Evolutionary conservation across 2,888 invertebrate species (phyloP).

Genomic region (Calliphora vomitoria): DNA sequence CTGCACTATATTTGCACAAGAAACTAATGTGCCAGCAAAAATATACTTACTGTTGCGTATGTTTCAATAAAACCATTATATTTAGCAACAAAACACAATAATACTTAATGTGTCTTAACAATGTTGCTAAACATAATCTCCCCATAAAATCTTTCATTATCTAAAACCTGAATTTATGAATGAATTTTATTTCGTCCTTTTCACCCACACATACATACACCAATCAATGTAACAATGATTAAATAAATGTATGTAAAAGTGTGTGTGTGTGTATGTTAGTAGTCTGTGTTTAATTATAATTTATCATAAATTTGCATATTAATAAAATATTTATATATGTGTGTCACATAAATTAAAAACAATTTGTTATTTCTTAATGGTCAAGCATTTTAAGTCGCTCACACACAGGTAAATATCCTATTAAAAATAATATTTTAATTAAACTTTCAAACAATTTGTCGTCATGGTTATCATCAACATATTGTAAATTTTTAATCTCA

Average conservation of each 20-base stretch:
- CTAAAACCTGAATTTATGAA: slow-evolving; percentile 57
- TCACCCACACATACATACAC: neutral
- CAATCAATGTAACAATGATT: slow-evolving; percentile 1
- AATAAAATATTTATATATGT: slow-evolving; percentile 35
- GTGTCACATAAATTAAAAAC: slow-evolving; percentile 36
- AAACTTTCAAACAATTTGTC: slow-evolving; percentile 17
- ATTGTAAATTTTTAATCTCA: neutral
- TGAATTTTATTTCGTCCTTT: slow-evolving; percentile 47
- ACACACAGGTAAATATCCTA: slow-evolving; percentile 24
- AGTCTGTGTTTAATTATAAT: slow-evolving; percentile 27
- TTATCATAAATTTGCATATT: slow-evolving; percentile 62
- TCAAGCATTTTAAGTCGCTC: slow-evolving; percentile 28
- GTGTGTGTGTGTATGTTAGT: slow-evolving; percentile 5
- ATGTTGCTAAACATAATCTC: slow-evolving; percentile 18
- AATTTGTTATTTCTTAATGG: slow-evolving; percentile 31
- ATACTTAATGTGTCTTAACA: slow-evolving; percentile 2
- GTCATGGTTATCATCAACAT: neutral
- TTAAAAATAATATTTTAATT: slow-evolving; percentile 62
- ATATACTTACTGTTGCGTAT: slow-evolving; percentile 14
- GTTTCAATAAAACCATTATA: neutral
- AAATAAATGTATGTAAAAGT: neutral
- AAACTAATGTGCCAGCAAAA: neutral
- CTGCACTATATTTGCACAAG: too few species aligned
- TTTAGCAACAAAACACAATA: neutral
- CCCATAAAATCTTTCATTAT: neutral